Base-by-base conservation (phyloP, 2,797 vertebrate genomes). In the Enteromius radiatus region DNA sequence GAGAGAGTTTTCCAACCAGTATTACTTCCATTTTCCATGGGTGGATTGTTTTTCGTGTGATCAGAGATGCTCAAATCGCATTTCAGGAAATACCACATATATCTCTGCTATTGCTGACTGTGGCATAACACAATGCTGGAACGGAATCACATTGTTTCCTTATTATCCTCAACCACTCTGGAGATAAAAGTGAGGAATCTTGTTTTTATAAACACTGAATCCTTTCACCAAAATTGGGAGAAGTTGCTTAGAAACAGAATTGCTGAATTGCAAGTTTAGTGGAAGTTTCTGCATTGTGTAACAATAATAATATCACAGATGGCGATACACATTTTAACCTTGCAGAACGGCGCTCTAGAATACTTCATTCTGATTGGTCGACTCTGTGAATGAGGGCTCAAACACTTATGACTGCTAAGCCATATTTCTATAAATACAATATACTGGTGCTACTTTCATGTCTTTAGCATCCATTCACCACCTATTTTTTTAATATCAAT, bases 41-140 rank as follows among this genome's bases (percentile, higher is more conserved):
- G 43, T 65, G 63, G 38, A 78, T 79, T 85, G 56, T 80, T 79
- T 68, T 65, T 68, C 11, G 45, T 76, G 56, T 76, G 81, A 79
- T 52, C 54, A 41, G 49, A 85, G 80, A 78, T 80, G 77, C 80
- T 73, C 31, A 82, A 83, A 83, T 83, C 33, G 21, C 52, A 76
- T 80, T 80, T 76, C 71, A 86, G 84, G 84, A 83, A 86, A 80
- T 83, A 64, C 43, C 73, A 77, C 69, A 73, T n/a, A 73, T 65
- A 67, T 80, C 47, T 56, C 61, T 56, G 7, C 83, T 21, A 17
- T 23, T 83, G 85, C 77, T 86, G 81, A 84, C 81, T 23, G 38
- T 76, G 56, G 81, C 71, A 86, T 77, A 77, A 77, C 74, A 80
- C 77, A 76, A 83, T 69, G 76, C 69, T 77, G 65, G 65, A 83